Base-by-base conservation (phyloP, 2,797 vertebrate species). In the Mastacembelus armatus region DNA sequence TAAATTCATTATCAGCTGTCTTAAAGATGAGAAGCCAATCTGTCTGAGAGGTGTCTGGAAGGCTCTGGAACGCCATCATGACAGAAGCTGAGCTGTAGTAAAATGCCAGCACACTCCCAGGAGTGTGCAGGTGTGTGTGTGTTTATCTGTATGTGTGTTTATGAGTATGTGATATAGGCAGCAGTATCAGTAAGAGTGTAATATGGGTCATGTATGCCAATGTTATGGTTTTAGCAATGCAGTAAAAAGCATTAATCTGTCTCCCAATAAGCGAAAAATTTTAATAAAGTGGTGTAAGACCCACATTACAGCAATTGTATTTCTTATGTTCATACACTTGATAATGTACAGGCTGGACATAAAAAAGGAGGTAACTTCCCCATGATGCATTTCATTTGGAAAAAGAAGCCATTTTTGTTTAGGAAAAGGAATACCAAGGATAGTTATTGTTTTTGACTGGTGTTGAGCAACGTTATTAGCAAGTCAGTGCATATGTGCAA, bases 1-100 rank as follows among this genome's bases (percentile, higher is more conserved):
- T 88, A 91, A 90, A 91, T 90, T 88, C 87, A 91, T 91, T 89
- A 92, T 89, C 84, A 85, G 82, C 85, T 83, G 86, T 89, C 88
- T 89, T 87, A 85, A 86, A 89, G 87, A 90, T 80, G 85, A 91
- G 87, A 78, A 89, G 88, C 86, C 88, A 91, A 90, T 91, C 90
- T 88, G 87, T 89, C 87, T 89, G 88, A 92, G 77, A 89, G 89
- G 88, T 87, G 89, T 89, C 84, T 89, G 84, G 80, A 84, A 88
- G 77, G 66, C 84, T 80, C 64, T 15, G 55, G 57, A 80, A 83
- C 49, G 38, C 29, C 51, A 26, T 78, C 82, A 78, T 75, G 86
- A 85, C 80, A 81, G 85, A 88, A 88, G n/a, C n/a, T 83, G 80
- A 85, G 84, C 86, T 76, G 82, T 44, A 80, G 80, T 72, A 64